Evolutionary conservation across 2,113 vertebrate genomes (phyloP).

Genomic region (Motacilla alba): DNA sequence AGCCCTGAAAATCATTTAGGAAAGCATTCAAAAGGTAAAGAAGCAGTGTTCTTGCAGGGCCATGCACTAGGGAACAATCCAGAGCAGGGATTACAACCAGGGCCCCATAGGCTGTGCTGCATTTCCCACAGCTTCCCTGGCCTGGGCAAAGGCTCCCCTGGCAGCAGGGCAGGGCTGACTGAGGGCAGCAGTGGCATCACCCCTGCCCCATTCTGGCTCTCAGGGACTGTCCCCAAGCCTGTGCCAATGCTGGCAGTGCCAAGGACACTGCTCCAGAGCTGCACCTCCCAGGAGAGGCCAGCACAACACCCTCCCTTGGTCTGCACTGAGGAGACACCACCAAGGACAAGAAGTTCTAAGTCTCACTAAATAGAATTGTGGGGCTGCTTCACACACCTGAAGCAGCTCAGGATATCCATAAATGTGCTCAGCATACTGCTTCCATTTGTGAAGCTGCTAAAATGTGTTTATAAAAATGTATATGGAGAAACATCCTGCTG

Average conservation of each 20-base stretch:
- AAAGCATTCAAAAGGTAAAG: background rate
- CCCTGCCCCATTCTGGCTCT: background rate
- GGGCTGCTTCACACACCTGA: background rate
- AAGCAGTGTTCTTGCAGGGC: background rate
- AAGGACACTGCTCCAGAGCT: background rate
- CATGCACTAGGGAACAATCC: rapidly evolving
- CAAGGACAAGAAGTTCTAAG: background rate
- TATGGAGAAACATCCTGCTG: background rate
- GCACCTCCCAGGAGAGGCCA: background rate
- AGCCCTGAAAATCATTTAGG: background rate
- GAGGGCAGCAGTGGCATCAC: background rate
- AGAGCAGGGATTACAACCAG: background rate
- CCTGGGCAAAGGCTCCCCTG: background rate
- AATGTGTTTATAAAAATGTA: background rate
- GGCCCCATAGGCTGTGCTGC: background rate
- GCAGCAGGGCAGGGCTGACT: background rate
- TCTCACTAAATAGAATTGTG: background rate
- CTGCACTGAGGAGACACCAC: rapidly evolving
- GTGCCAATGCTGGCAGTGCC: rapidly evolving
- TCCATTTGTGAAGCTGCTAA: background rate
- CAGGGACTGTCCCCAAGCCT: too few species aligned
- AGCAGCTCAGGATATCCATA: background rate
- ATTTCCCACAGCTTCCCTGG: background rate
- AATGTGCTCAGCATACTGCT: background rate
- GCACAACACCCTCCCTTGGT: background rate